A percentile compares a stretch with the other conserved stretches of the same genome.
phyloP scores from a whole-genome alignment of 2,797 vertebrate genomes.

The Lepus townsendii region DNA sequence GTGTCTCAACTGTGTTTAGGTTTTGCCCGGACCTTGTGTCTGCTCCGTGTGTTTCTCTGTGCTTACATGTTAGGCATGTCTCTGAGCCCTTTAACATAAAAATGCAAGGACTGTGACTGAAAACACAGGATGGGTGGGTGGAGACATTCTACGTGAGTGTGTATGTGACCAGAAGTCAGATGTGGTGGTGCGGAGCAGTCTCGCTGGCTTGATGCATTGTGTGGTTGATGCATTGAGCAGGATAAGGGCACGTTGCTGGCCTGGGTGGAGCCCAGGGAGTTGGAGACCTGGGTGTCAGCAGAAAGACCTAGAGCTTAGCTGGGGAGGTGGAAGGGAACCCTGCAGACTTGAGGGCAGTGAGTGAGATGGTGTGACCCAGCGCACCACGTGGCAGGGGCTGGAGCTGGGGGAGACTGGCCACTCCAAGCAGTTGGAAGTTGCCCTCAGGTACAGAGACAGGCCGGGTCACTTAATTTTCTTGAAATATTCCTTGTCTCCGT shows the following conservation, averaged over 20 bases:
- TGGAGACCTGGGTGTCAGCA: neutral
- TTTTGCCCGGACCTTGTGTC: neutral
- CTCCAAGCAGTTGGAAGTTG: neutral
- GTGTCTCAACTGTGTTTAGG: neutral
- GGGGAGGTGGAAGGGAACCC: neutral
- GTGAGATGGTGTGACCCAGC: neutral
- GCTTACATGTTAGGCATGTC: fast-evolving
- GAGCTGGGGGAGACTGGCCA: neutral
- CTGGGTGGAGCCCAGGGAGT: fast-evolving
- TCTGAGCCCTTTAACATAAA: neutral
- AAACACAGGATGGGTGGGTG: neutral
- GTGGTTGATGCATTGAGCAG: neutral
- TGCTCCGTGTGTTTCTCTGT: too few relatives aligned
- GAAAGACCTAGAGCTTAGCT: neutral
- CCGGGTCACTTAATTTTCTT: neutral
- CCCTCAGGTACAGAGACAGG: neutral
- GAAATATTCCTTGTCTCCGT: neutral
- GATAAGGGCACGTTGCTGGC: neutral
- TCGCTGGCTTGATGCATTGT: neutral
- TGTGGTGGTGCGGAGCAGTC: fast-evolving
- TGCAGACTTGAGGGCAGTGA: neutral
- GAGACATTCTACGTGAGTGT: neutral
- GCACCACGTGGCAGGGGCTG: neutral
- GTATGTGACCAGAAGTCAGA: neutral
- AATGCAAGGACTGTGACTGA: neutral